A percentile compares a stretch with the other conserved stretches of the same genome.
Conservation (phyloP, 64 coral and sea anemone species). For the Montipora foliosa region DNA sequence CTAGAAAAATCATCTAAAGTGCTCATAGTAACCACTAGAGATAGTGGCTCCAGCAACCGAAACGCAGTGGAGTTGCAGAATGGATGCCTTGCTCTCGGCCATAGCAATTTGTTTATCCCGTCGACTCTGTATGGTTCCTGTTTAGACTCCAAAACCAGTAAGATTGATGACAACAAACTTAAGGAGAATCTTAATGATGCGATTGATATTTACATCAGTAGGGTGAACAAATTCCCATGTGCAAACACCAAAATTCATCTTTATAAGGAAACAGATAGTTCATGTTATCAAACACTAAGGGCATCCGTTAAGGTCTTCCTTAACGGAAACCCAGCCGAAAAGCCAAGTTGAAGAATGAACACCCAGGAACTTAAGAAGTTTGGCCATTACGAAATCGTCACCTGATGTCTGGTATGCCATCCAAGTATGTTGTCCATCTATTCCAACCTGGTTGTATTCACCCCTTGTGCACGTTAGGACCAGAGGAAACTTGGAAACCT, state of each 20-base stretch:
- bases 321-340: conserved; percentile 20
- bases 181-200: conserved; percentile 59
- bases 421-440: conserved; percentile 71
- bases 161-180: conserved; percentile 50
- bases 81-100: conserved; percentile 51
- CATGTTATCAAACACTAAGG: not conserved
- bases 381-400: conserved; percentile 22
- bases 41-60: conserved; percentile 56
- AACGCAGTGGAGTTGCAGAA: conserved; percentile 61
- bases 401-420: conserved; percentile 36
- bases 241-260: conserved; percentile 32
- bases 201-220: conserved; percentile 73
- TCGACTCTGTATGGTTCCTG: conserved; percentile 47
- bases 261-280: conserved; percentile 54
- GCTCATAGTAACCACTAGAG: conserved; percentile 48
- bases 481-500: conserved; percentile 35
- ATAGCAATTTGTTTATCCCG: conserved; percentile 55
- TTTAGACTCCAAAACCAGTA: conserved; percentile 34
- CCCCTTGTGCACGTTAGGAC: conserved; percentile 49
- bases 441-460: conserved; percentile 47
- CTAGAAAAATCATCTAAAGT: conserved; percentile 48
- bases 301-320: conserved; percentile 28
- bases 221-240: conserved; percentile 64
- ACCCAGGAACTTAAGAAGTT: conserved; percentile 37
- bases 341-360: conserved; percentile 22